phyloP scores from a whole-genome alignment of 1,140 invertebrate species.

The Vanessa tameamea region DNA sequence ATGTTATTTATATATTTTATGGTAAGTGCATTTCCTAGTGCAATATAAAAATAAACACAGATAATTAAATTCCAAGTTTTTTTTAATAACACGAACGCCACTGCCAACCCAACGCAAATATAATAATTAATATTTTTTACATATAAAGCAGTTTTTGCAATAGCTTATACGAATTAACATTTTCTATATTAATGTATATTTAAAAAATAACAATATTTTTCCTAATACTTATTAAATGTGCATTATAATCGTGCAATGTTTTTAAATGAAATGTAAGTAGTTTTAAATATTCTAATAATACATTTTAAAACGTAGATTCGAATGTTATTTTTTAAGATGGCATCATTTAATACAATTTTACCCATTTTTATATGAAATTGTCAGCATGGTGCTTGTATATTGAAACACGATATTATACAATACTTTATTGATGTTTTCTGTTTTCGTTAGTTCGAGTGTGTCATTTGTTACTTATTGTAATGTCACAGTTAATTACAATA shows the following conservation, averaged over 20 bases:
- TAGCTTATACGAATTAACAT: conserved; percentile 8
- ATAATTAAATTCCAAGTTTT: conserved; percentile 10
- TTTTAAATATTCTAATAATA: conserved; percentile 7
- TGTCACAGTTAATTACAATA: background rate
- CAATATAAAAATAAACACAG: conserved; percentile 17
- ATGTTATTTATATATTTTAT: background rate
- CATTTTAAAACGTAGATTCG: conserved; percentile 9
- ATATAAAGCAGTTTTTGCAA: conserved; percentile 12
- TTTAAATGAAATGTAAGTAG: conserved; percentile 27
- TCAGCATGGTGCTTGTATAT: background rate
- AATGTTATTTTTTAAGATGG: conserved; percentile 3
- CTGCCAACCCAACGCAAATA: conserved; percentile 15
- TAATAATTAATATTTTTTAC: conserved; percentile 6
- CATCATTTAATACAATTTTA: background rate
- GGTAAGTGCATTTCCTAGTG: conserved; percentile 19
- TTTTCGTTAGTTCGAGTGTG: background rate
- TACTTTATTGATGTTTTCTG: background rate
- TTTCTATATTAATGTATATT: conserved; percentile 4
- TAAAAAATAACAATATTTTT: conserved; percentile 14
- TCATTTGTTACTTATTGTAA: background rate
- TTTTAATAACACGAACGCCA: conserved; percentile 10
- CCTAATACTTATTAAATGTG: conserved; percentile 44
- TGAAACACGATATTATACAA: background rate
- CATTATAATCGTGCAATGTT: conserved; percentile 63
- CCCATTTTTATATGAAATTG: background rate